These are phyloP conservation scores for Oxygymnocypris stewartii DNA, from an alignment of 2,113 vertebrate species.

Conservation along the genomic window DNA sequence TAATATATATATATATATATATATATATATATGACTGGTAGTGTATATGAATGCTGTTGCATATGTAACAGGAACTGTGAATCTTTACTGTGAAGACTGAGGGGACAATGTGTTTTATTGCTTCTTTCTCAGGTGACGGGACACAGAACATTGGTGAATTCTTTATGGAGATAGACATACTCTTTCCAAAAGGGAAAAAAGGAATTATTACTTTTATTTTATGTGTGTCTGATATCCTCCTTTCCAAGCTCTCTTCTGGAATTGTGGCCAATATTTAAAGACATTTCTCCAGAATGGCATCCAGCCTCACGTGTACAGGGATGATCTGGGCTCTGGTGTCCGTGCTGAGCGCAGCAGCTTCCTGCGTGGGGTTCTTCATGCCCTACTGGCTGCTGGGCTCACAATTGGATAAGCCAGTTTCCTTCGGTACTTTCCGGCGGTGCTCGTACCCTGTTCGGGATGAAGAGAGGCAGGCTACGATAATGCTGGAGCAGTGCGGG, in stretches of 20 bases:
- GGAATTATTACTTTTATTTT: not conserved
- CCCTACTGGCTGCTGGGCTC: conserved; percentile 97
- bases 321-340: conserved; percentile 90
- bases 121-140: not conserved
- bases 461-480: conserved; percentile 85
- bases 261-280: not conserved
- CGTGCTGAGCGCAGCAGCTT: conserved; percentile 85
- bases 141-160: conserved; percentile 25
- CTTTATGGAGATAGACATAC: conserved; percentile 33
- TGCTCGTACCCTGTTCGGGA: conserved; percentile 95
- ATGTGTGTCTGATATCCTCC: not conserved
- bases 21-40: too few species aligned
- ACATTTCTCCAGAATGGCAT: conserved; percentile 78
- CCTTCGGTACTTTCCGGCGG: conserved; percentile 93
- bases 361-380: conserved; percentile 98
- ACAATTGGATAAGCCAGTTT: conserved; percentile 93
- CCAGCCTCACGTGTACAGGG: conserved; percentile 89
- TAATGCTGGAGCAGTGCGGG: conserved; percentile 97
- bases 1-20: too few species aligned
- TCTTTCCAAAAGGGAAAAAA: not conserved
- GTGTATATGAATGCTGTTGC: not conserved
- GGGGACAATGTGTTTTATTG: not conserved
- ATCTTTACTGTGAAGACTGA: not conserved
- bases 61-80: not conserved
- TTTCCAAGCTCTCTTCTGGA: conserved; percentile 11